These are phyloP conservation scores for Catharus ustulatus DNA, from an alignment of 2,797 vertebrate genomes.

Conservation along the genomic window DNA sequence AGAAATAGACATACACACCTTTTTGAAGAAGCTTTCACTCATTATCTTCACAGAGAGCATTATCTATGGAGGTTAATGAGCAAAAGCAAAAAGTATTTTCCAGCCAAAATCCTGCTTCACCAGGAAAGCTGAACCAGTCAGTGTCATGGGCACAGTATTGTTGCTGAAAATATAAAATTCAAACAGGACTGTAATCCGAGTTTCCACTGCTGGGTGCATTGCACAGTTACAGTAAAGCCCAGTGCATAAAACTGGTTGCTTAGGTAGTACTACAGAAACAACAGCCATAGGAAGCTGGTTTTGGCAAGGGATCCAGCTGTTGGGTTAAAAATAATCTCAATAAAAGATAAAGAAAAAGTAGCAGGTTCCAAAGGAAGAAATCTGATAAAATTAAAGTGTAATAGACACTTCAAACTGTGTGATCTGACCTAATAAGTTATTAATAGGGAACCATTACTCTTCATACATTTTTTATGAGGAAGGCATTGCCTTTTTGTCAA, in stretches of 20 bases:
- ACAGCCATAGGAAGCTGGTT: background rate
- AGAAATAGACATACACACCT: background rate
- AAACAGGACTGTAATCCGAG: background rate
- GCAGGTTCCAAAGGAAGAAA: constrained; percentile 73
- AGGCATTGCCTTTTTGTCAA: constrained; percentile 93
- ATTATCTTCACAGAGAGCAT: no score
- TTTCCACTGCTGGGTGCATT: background rate
- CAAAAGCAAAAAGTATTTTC: background rate
- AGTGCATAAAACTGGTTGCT: background rate
- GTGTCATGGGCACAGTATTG: background rate
- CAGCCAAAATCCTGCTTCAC: background rate
- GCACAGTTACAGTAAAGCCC: background rate
- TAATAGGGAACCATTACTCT: constrained; percentile 96
- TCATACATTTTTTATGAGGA: constrained; percentile 94
- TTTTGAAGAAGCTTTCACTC: background rate
- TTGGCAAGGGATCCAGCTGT: background rate
- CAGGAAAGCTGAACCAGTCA: background rate
- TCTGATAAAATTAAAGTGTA: constrained; percentile 83
- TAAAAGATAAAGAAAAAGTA: constrained; percentile 68
- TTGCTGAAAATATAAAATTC: background rate
- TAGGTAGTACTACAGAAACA: background rate
- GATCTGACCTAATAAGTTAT: constrained; percentile 93
- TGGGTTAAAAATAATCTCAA: constrained; percentile 63
- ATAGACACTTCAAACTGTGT: constrained; percentile 84
- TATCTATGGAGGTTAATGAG: background rate